phyloP scores from a whole-genome alignment of 2,113 vertebrate species.

The Brachirus orientalis region DNA sequence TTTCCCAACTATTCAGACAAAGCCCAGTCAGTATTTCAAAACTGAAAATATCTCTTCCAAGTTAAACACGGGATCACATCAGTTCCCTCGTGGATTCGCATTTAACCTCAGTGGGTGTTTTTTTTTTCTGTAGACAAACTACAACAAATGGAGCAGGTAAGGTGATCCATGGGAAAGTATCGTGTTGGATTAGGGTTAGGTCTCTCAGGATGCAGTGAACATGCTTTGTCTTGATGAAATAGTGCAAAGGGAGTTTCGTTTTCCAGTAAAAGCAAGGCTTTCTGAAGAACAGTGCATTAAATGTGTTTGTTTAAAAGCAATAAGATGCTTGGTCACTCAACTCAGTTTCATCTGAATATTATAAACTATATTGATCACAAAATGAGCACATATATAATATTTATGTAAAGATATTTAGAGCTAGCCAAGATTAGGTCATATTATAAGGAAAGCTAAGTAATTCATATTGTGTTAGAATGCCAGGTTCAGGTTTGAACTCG shows the following conservation, averaged over 20 bases:
- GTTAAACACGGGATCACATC: background rate
- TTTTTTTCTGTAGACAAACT: background rate
- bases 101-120: background rate
- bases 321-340: no score
- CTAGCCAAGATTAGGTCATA: no score
- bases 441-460: no score
- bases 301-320: no score
- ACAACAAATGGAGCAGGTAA: constrained; percentile 50
- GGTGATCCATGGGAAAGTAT: constrained; percentile 57
- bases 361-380: no score
- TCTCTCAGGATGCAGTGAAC: constrained; percentile 28
- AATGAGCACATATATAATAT: no score
- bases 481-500: no score
- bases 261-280: constrained; percentile 9
- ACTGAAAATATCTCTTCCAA: background rate
- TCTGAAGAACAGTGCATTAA: background rate
- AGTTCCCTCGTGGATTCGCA: background rate
- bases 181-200: constrained; percentile 4
- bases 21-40: background rate
- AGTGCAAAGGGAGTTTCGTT: background rate
- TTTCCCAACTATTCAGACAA: constrained; percentile 3
- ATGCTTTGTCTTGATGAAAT: constrained; percentile 39
- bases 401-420: no score
- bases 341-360: no score
- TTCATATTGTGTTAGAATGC: no score